Conservation (phyloP, 2,888 invertebrate species). For the Synanthedon andrenaeformis region DNA sequence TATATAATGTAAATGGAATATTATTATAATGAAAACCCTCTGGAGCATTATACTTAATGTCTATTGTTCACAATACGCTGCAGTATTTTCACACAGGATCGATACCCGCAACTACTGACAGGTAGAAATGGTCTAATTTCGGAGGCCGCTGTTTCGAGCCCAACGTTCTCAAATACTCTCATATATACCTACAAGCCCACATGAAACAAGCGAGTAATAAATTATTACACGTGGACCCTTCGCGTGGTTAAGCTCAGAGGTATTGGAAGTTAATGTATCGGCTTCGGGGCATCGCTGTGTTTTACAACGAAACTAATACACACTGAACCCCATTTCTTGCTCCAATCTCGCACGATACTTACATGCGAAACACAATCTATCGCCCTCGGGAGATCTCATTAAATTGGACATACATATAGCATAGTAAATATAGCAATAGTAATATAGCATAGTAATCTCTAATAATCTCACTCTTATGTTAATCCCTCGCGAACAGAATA, state of each 20-base stretch:
- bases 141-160: conserved; percentile 6
- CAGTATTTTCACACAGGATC: conserved; percentile 7
- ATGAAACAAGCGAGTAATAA: conserved; percentile 41
- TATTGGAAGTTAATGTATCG: conserved; percentile 51
- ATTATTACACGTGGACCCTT: conserved; percentile 56
- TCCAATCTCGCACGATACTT: conserved; percentile 10
- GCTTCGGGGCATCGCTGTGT: conserved; percentile 31
- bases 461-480: conserved; percentile 13
- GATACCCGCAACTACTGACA: conserved; percentile 4
- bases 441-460: conserved; percentile 20
- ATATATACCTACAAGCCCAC: conserved; percentile 1
- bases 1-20: neutral
- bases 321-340: conserved; percentile 14
- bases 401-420: conserved; percentile 32
- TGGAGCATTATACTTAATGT: neutral
- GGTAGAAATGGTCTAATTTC: conserved; percentile 6
- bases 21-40: neutral
- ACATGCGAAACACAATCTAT: conserved; percentile 25
- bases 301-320: conserved; percentile 37
- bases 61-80: neutral
- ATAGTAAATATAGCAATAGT: too few relatives aligned
- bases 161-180: conserved; percentile 4
- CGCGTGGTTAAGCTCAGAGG: conserved; percentile 45
- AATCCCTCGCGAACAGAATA: conserved; percentile 8
- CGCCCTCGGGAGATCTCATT: conserved; percentile 24